phyloP scores from a whole-genome alignment of 2,113 vertebrate genomes.

The Pterocles burchelli region DNA sequence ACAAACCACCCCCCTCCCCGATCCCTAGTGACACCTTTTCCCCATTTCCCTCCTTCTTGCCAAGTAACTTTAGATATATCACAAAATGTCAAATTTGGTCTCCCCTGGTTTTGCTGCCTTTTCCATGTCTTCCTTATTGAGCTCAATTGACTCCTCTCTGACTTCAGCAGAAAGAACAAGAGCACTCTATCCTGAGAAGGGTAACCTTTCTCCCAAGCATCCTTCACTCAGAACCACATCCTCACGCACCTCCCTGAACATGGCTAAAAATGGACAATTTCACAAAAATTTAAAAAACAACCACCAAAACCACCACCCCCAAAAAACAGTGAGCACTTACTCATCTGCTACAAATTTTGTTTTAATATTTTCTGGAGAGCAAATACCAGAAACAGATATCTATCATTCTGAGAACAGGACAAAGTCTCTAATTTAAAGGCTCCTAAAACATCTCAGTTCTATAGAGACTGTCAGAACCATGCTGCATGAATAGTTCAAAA shows the following conservation, averaged over 20 bases:
- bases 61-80: neutral
- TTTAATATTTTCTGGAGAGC: neutral
- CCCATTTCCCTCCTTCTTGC: neutral
- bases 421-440: neutral
- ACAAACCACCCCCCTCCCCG: neutral
- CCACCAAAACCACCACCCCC: neutral
- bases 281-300: neutral
- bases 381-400: neutral
- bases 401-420: neutral
- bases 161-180: neutral
- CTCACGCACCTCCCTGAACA: neutral
- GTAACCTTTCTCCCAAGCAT: neutral
- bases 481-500: neutral
- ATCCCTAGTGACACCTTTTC: neutral
- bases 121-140: neutral
- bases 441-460: neutral
- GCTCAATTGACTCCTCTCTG: slow-evolving; percentile 24
- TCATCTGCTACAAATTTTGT: neutral
- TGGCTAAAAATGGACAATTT: neutral
- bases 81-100: neutral
- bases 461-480: neutral
- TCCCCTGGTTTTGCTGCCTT: neutral
- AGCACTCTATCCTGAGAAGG: neutral
- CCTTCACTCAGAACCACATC: neutral
- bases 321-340: neutral